Conservation (phyloP, 2,797 vertebrate genomes). For the Gallinago nigripennis region DNA sequence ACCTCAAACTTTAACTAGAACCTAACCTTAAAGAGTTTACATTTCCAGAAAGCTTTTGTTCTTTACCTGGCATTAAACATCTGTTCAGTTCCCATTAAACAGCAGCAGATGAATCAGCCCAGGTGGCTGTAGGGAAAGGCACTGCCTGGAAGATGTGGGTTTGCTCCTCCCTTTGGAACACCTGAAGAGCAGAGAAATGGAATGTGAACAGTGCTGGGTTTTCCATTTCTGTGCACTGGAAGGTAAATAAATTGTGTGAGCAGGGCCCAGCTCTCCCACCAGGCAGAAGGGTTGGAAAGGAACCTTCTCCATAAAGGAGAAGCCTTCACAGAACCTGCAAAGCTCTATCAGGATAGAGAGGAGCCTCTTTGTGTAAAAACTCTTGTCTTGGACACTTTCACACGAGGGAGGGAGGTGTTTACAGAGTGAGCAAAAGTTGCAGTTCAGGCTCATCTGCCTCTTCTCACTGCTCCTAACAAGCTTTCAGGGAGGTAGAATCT, state of each 20-base stretch:
- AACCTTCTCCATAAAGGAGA: not conserved
- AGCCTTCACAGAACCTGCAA: not conserved
- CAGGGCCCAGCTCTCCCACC: not conserved
- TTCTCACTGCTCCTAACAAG: no score
- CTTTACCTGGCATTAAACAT: not conserved
- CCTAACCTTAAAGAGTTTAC: not conserved
- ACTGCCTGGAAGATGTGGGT: not conserved
- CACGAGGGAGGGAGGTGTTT: fast-evolving
- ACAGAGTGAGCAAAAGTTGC: not conserved
- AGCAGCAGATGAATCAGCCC: not conserved
- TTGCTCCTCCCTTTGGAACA: not conserved
- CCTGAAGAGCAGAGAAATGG: fast-evolving
- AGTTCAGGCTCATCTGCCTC: not conserved
- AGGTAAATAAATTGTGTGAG: fast-evolving
- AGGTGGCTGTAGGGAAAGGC: not conserved
- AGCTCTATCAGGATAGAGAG: not conserved
- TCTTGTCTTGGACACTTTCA: fast-evolving
- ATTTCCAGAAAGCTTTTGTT: not conserved
- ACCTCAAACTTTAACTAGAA: not conserved
- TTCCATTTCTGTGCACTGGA: fast-evolving
- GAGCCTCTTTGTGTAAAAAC: not conserved
- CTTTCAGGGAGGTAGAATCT: not conserved
- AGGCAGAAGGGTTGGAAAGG: not conserved
- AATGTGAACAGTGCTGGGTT: not conserved
- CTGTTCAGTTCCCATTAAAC: fast-evolving